A percentile compares a stretch with the other conserved stretches of the same genome.
Evolutionary conservation across 2,888 invertebrate species (phyloP).

Genomic region (Phlogophora meticulosa): DNA sequence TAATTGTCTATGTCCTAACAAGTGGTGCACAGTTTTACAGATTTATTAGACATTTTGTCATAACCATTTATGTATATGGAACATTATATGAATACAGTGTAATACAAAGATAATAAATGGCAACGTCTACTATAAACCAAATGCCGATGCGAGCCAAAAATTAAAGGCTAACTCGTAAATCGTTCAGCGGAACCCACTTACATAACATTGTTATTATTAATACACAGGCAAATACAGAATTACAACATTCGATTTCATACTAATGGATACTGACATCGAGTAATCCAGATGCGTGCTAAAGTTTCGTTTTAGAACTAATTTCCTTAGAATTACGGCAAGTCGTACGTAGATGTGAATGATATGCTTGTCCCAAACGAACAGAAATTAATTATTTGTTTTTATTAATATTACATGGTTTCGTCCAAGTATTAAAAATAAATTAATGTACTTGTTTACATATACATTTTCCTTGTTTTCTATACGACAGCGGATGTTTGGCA

Average conservation of each 20-base stretch:
- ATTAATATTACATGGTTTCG: neutral
- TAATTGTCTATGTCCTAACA: neutral
- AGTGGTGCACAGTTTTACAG: neutral
- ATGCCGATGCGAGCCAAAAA: slow-evolving; percentile 45
- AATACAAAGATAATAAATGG: slow-evolving; percentile 31
- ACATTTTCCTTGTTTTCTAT: neutral
- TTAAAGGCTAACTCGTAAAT: slow-evolving; percentile 48
- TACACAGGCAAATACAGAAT: neutral
- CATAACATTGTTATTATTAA: slow-evolving; percentile 21
- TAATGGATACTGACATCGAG: neutral
- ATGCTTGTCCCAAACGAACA: neutral
- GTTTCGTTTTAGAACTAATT: neutral
- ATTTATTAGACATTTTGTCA: neutral
- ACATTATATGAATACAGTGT: slow-evolving; percentile 14
- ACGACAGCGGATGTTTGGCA: slow-evolving; percentile 12
- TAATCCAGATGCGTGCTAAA: neutral
- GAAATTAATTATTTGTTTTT: neutral
- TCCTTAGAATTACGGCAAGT: neutral
- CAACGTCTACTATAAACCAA: slow-evolving; percentile 21
- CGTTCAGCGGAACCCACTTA: slow-evolving; percentile 32
- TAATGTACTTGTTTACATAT: neutral
- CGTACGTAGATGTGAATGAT: neutral
- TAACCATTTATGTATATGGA: too few species aligned
- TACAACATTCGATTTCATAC: neutral
- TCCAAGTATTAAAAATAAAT: neutral